Evolutionary conservation across 2,797 vertebrate genomes (phyloP).

Genomic region (Chloroceryle inda): DNA sequence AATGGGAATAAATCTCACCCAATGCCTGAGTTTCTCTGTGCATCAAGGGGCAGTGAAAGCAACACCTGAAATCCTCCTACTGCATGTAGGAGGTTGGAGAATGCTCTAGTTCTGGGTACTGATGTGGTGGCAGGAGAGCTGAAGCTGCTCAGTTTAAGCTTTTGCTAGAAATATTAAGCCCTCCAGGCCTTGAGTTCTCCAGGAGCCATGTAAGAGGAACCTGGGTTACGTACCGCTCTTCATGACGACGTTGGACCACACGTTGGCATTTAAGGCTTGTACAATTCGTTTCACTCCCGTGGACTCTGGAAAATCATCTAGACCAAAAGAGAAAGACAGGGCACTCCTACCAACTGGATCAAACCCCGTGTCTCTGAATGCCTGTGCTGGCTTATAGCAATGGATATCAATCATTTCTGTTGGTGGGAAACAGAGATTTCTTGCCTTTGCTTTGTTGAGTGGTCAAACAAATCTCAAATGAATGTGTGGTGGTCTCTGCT

Average conservation of each 20-base stretch:
- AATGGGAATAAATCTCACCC: neutral
- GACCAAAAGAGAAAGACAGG: neutral
- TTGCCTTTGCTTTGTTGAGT: neutral
- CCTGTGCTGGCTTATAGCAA: accelerated
- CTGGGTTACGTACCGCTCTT: conserved; percentile 87
- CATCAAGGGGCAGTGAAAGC: neutral
- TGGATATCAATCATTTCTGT: accelerated
- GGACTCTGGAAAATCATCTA: conserved; percentile 98
- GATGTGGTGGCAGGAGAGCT: neutral
- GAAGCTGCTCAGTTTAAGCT: neutral
- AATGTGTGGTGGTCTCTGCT: neutral
- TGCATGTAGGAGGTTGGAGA: neutral
- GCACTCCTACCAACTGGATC: accelerated
- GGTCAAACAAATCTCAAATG: neutral
- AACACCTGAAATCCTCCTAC: neutral
- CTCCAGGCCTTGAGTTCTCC: neutral
- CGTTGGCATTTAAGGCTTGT: conserved; percentile 96
- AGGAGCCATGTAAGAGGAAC: neutral
- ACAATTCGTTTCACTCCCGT: conserved; percentile 95
- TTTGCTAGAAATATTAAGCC: neutral
- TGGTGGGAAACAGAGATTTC: neutral
- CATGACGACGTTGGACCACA: conserved; percentile 97
- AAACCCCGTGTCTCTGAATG: neutral
- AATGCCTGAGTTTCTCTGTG: neutral
- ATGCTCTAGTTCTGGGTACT: neutral